Evolutionary conservation across 2,113 vertebrate species (phyloP).

Genomic region (Malurus cyaneus): DNA sequence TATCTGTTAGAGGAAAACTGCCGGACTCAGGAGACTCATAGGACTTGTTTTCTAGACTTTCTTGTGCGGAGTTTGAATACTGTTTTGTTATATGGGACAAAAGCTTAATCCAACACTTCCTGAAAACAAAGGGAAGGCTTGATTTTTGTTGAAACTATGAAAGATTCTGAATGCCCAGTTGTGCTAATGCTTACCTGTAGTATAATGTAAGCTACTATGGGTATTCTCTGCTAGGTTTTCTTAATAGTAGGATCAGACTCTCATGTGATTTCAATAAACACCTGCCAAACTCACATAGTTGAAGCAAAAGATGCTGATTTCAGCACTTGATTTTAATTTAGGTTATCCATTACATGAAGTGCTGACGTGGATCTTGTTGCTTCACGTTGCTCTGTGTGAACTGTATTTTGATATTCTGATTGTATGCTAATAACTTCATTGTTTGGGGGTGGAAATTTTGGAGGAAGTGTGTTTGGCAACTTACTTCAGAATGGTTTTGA

Average conservation of each 20-base stretch:
- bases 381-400: background rate
- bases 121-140: background rate
- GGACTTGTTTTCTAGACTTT: background rate
- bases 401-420: background rate
- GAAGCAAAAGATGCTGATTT: background rate
- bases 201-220: background rate
- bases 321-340: background rate
- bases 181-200: background rate
- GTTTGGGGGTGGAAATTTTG: background rate
- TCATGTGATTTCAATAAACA: background rate
- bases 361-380: background rate
- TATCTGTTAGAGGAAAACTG: constrained; percentile 26
- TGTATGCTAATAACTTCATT: background rate
- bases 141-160: background rate
- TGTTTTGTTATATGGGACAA: background rate
- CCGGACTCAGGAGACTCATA: background rate
- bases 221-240: background rate
- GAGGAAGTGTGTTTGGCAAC: background rate
- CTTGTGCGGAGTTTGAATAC: background rate
- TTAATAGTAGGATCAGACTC: background rate
- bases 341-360: background rate
- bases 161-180: background rate
- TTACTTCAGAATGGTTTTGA: background rate
- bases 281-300: background rate
- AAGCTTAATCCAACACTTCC: background rate